phyloP scores from a whole-genome alignment of 1,140 invertebrate species.

The Brachionus paranguensis region DNA sequence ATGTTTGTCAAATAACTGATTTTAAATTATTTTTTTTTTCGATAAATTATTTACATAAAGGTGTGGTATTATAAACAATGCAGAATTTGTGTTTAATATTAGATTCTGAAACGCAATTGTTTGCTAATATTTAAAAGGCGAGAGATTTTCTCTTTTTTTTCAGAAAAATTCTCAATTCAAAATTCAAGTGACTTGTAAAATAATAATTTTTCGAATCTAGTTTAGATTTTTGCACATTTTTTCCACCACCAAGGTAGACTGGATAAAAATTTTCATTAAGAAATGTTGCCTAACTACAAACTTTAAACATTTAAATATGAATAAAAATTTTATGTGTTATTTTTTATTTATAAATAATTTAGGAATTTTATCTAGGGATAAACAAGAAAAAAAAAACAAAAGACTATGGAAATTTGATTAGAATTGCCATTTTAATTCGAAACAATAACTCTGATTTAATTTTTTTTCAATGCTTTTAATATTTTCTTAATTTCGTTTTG shows the following conservation, averaged over 20 bases:
- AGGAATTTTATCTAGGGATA: no score
- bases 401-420: no score
- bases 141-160: background rate
- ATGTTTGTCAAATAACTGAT: background rate
- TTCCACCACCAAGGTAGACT: background rate
- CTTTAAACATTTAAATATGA: background rate
- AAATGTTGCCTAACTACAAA: background rate
- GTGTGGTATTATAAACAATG: background rate
- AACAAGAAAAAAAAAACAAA: no score
- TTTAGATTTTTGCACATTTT: background rate
- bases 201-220: background rate
- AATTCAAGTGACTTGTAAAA: background rate
- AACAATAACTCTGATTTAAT: no score
- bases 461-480: no score
- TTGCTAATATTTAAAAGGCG: background rate
- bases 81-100: background rate
- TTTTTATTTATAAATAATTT: no score
- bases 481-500: no score
- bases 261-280: background rate
- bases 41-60: background rate
- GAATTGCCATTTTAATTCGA: no score
- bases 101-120: background rate
- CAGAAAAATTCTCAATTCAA: background rate
- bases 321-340: no score
- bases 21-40: background rate